Evolutionary conservation across 2,113 vertebrate genomes (phyloP), one percentile per base, ranked within the genome.

Genomic region (Phyllostomus discolor): DNA sequence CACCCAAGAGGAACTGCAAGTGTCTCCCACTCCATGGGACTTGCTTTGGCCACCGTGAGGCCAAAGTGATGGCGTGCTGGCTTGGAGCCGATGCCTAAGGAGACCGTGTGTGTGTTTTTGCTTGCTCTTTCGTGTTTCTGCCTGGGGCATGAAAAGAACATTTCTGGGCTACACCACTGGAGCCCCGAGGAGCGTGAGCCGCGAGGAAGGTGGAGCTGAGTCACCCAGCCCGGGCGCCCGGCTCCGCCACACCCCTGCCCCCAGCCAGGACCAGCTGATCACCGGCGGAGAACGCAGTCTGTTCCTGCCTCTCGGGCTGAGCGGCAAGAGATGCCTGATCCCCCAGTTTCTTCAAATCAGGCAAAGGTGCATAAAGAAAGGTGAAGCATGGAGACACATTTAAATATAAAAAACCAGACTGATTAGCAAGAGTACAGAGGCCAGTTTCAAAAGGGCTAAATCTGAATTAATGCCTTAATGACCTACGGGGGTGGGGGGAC

Each of bases 1-100:
- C 0, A 31, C 3, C 1, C 28, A 10, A 3, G 2, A 46, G 38
- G 15, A 66, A 59, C 28, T 43, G 5, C 1, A 0, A 4, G 28
- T 78, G 46, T 66, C 26, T 38, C 46, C 28, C 54, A 22, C 6
- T 67, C 50, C 24, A 7, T 0, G 4, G 52, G 82, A 69, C 35
- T 20, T 64, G 88, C 50, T 33, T 22, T 31, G 19, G 52, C 5
- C 52, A 16, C 20, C 41, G 19, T 16, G 70, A 87, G 26, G 75
- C 43, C 41, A 0, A 54, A 26, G 1, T 2, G 57, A 84, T 1
- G 7, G 19, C 7, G 57, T 35, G 43, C 28, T 14, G 1, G 4
- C 19, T 20, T 33, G 52, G 24, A 54, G 35, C 33, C 24, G 0
- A 10, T 24, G 11, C 48, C 35, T 89, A 79, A 38, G 16, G 73